These are phyloP conservation scores for Sinhomidia bicolor DNA, from an alignment of 2,888 invertebrate genomes.

Conservation along the genomic window DNA sequence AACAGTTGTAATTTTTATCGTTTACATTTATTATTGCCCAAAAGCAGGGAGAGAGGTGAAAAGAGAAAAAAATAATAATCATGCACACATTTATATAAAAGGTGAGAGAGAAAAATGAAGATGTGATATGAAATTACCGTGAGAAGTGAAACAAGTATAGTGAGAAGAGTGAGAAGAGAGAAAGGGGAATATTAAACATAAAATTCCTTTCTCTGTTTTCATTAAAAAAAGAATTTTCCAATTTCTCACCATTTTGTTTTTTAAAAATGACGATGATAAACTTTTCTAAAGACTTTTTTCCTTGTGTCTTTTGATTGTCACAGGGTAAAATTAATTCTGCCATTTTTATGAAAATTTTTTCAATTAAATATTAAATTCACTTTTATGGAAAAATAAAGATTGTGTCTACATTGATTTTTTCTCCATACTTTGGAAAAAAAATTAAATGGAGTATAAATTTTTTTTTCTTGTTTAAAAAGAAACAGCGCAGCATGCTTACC, in stretches of 20 bases:
- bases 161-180: neutral
- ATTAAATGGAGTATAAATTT: neutral
- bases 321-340: slow-evolving; percentile 29
- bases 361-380: slow-evolving; percentile 52
- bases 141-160: slow-evolving; percentile 24
- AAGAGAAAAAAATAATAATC: no score
- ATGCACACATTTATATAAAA: neutral
- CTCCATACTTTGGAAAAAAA: neutral
- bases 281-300: neutral
- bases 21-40: slow-evolving; percentile 20
- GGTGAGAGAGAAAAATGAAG: slow-evolving; percentile 36
- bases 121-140: slow-evolving; percentile 19
- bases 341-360: slow-evolving; percentile 47
- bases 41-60: neutral
- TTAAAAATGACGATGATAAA: neutral
- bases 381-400: neutral
- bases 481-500: no score
- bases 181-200: neutral
- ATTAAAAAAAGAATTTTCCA: slow-evolving; percentile 26
- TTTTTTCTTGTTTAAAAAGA: neutral
- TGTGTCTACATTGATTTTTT: neutral
- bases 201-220: neutral
- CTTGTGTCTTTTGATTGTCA: slow-evolving; percentile 19
- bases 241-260: slow-evolving; percentile 21
- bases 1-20: slow-evolving; percentile 41